phyloP scores from a whole-genome alignment of 2,888 invertebrate species.

The Zootermopsis nevadensis region DNA sequence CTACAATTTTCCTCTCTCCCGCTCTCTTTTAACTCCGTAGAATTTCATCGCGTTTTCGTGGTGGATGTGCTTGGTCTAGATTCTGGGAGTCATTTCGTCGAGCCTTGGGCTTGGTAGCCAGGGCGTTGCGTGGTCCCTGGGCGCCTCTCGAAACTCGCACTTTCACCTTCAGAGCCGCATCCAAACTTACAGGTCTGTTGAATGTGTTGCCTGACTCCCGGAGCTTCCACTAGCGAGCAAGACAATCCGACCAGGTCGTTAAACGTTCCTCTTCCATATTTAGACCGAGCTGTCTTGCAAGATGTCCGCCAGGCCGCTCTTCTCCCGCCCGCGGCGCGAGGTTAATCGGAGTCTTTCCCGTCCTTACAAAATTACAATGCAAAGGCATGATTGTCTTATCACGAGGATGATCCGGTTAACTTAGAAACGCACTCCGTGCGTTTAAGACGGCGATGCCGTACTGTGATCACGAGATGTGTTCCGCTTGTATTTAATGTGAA shows the following conservation, averaged over 20 bases:
- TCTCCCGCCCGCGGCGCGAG: background rate
- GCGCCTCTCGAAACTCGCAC: too few species aligned
- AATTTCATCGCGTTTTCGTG: too few species aligned
- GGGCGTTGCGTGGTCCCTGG: too few species aligned
- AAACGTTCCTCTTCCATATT: background rate
- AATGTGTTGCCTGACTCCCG: background rate
- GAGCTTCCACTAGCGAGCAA: background rate
- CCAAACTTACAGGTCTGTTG: background rate
- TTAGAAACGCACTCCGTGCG: too few species aligned
- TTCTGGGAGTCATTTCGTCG: too few species aligned
- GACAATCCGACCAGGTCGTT: background rate
- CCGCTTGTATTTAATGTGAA: background rate
- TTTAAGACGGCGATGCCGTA: too few species aligned
- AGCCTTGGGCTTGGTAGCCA: too few species aligned
- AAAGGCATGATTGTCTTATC: background rate
- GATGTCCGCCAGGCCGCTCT: background rate
- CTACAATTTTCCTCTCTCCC: too few species aligned
- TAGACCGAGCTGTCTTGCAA: background rate
- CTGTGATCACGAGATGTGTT: background rate
- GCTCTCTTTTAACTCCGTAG: too few species aligned
- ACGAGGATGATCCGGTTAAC: too few species aligned
- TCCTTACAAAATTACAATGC: background rate
- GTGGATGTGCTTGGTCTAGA: too few species aligned
- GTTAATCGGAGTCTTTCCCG: too few species aligned
- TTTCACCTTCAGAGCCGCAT: background rate